Evolutionary conservation across 2,888 invertebrate genomes (phyloP).

Genomic region (Thyatira batis): DNA sequence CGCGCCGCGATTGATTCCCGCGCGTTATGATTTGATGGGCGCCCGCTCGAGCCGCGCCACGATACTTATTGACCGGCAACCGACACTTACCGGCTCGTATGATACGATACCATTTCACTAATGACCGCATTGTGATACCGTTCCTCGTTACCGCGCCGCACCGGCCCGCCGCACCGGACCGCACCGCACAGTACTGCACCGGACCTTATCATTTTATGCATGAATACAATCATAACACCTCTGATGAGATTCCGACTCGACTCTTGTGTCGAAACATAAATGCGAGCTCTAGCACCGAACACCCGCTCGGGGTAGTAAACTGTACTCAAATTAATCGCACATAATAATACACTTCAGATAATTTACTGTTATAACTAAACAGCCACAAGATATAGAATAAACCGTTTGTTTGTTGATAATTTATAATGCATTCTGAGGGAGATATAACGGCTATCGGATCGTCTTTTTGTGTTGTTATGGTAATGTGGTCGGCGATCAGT

Average conservation of each 20-base stretch:
- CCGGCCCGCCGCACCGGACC: constrained; percentile 7
- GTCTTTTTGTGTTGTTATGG: background rate
- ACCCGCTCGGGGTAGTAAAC: no score
- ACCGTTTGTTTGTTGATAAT: background rate
- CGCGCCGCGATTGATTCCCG: constrained; percentile 20
- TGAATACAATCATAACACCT: background rate
- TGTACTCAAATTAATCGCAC: no score
- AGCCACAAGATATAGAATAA: background rate
- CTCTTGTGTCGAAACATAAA: background rate
- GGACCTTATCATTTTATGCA: background rate
- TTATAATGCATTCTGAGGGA: background rate
- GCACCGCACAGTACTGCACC: background rate
- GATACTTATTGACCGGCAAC: constrained; percentile 18
- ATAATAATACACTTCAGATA: no score
- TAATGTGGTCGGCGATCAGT: background rate
- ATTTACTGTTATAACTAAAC: no score
- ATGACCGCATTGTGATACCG: constrained; percentile 25
- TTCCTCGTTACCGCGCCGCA: constrained; percentile 13
- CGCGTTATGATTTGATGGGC: constrained; percentile 13
- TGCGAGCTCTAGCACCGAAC: background rate
- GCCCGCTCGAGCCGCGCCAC: constrained; percentile 18
- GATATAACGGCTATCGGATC: background rate
- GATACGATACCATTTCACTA: constrained; percentile 21
- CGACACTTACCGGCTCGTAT: constrained; percentile 12
- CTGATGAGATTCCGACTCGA: background rate